These are phyloP conservation scores for Halichondria panicea DNA, from an alignment of 37 sponge, comb jelly and placozoan genomes.

Conservation along the genomic window DNA sequence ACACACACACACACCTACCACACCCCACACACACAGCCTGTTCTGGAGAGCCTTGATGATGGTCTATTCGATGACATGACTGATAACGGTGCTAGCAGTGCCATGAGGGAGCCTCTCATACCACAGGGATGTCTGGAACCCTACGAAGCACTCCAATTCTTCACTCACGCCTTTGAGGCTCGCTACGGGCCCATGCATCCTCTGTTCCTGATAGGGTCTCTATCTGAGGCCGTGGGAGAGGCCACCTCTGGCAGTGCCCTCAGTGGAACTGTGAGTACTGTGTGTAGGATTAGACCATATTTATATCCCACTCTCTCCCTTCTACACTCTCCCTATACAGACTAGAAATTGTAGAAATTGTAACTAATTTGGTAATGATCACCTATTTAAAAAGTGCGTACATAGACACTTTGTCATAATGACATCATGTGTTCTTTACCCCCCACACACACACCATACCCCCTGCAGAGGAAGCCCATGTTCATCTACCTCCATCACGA, in stretches of 20 bases:
- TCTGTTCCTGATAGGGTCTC: constrained; percentile 78
- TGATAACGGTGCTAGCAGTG: constrained; percentile 8
- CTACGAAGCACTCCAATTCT: constrained; percentile 49
- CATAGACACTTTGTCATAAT: too few species aligned
- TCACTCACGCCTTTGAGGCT: constrained; percentile 45
- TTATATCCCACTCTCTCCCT: too few species aligned
- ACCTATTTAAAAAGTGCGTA: too few species aligned
- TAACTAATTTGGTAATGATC: too few species aligned
- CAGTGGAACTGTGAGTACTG: constrained; percentile 12
- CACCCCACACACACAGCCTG: too few species aligned
- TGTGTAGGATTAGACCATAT: too few species aligned
- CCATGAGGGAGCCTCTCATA: constrained; percentile 40
- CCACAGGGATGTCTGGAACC: constrained; percentile 72
- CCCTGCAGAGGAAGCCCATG: constrained; percentile 74
- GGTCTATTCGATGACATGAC: constrained; percentile 19
- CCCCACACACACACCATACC: too few species aligned
- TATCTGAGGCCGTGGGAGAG: constrained; percentile 77
- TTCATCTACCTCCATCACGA: constrained; percentile 89
- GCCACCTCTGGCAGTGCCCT: constrained; percentile 37
- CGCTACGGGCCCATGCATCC: constrained; percentile 85
- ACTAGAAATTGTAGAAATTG: too few species aligned
- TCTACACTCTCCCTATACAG: too few species aligned
- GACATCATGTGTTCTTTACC: too few species aligned
- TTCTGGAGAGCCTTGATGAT: too few species aligned
- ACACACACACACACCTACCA: too few species aligned